Evolutionary conservation across 2,797 vertebrate species (phyloP), one percentile per base, ranked within the genome.

Genomic region (Trachurus trachurus): DNA sequence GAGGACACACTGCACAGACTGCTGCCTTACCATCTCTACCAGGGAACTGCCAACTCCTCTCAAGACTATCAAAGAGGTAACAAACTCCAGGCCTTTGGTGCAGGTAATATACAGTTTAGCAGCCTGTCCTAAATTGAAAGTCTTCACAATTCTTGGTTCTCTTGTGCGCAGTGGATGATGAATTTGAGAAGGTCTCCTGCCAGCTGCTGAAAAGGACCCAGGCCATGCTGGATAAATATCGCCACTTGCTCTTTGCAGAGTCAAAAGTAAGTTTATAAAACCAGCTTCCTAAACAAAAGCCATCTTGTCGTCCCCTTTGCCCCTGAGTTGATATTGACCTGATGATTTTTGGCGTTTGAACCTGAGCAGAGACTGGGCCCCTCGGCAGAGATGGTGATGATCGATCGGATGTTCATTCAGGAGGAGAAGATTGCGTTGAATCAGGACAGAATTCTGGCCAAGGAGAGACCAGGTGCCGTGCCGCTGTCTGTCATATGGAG

Each of bases 371-470:
- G 98, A 89, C 95, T 97, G 74, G 98, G 97, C 58, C 98, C 98
- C 26, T 99, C 97, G 0, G 97, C 97, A 1, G 98, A 98, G 94
- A 98, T 98, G 98, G 98, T 99, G 70, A 99, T 99, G 98, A 99
- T 99, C 2, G 97, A 99, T 89, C 90, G 97, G 76, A 98, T 98
- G 97, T 98, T 98, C 91, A 98, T 98, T 72, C 97, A 98, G 88
- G 97, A 98, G 84, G 97, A 98, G 86, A 98, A 98, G 90, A 85
- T 97, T 3, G 96, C 96, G 0, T 84, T 98, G 73, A 95, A 92
- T 84, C 95, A 97, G 75, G 97, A 98, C 91, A 94, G 95, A 66
- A 90, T 97, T 78, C 85, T 99, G 68, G 98, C 97, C 8, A 97
- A 96, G 90, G 98, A 99, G 88, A 96, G 96, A 88, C 98, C 98